Conservation (phyloP, 2,888 invertebrate genomes). For the Nemotelus nigrinus region DNA sequence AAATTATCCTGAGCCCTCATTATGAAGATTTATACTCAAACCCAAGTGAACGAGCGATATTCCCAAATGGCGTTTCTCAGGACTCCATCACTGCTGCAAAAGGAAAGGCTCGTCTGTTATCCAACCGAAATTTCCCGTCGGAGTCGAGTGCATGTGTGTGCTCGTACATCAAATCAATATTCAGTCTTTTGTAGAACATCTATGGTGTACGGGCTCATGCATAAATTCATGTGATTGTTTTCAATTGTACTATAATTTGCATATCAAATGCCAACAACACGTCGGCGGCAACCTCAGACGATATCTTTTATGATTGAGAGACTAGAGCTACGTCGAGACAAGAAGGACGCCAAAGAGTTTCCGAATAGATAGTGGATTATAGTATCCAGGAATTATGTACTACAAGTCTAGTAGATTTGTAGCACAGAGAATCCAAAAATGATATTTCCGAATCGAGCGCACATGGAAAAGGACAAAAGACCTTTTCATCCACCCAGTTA, state of each 20-base stretch:
- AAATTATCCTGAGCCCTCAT: neutral
- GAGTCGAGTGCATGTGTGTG: neutral
- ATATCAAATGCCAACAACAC: constrained; percentile 55
- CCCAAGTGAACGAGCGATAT: neutral
- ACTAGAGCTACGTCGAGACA: constrained; percentile 8
- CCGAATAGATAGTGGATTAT: constrained; percentile 16
- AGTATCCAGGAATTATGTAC: constrained; percentile 2
- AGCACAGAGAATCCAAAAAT: constrained; percentile 1
- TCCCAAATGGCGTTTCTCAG: constrained; percentile 3
- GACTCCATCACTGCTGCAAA: neutral
- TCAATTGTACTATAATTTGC: constrained; percentile 55
- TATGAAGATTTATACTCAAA: neutral
- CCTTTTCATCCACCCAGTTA: no score
- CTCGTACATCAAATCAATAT: constrained; percentile 44
- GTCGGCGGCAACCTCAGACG: constrained; percentile 1
- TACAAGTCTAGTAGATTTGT: neutral
- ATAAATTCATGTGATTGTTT: constrained; percentile 56
- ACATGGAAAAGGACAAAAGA: no score
- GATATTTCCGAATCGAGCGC: neutral
- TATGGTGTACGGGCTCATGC: constrained; percentile 51
- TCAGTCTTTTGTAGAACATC: constrained; percentile 44
- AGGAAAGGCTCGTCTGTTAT: neutral
- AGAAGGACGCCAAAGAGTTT: constrained; percentile 4
- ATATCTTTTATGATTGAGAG: constrained; percentile 39
- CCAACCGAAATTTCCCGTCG: constrained; percentile 20